Conservation (phyloP, 2,797 vertebrate genomes). For the Sebastes baramenuke region DNA sequence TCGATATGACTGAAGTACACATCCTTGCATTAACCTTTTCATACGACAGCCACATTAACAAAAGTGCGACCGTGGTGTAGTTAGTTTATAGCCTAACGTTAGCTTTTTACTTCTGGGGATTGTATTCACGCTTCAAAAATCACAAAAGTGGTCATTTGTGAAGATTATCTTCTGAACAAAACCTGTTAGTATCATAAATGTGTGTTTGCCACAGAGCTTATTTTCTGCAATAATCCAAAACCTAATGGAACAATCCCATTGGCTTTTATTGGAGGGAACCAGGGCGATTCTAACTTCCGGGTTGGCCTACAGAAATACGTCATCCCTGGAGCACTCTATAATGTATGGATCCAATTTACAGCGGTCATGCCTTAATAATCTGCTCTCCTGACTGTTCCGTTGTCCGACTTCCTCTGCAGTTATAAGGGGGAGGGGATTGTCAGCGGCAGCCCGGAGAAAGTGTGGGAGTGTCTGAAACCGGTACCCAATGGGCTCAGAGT, state of each 20-base stretch:
- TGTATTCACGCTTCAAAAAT: not conserved
- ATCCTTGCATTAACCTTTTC: too few species aligned
- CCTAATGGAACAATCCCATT: too few species aligned
- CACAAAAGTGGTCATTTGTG: not conserved
- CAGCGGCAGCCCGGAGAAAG: slow-evolving; percentile 74
- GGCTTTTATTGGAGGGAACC: too few species aligned
- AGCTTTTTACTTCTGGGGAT: not conserved
- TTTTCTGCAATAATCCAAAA: too few species aligned
- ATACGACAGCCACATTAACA: too few species aligned
- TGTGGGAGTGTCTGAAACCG: slow-evolving; percentile 93
- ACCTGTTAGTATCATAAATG: too few species aligned
- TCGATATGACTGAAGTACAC: too few species aligned
- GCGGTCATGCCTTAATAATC: not conserved
- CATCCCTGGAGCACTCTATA: not conserved
- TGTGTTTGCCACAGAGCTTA: too few species aligned
- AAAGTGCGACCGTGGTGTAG: too few species aligned
- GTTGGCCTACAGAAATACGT: too few species aligned
- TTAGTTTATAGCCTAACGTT: not conserved
- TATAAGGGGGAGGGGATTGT: slow-evolving; percentile 90
- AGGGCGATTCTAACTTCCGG: too few species aligned
- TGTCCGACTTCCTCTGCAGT: slow-evolving; percentile 66
- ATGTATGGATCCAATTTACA: not conserved
- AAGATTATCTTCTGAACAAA: too few species aligned
- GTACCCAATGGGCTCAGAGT: slow-evolving; percentile 86
- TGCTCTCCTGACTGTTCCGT: not conserved